Evolutionary conservation across 2,113 vertebrate genomes (phyloP).

Genomic region (Oceanodroma tethys): DNA sequence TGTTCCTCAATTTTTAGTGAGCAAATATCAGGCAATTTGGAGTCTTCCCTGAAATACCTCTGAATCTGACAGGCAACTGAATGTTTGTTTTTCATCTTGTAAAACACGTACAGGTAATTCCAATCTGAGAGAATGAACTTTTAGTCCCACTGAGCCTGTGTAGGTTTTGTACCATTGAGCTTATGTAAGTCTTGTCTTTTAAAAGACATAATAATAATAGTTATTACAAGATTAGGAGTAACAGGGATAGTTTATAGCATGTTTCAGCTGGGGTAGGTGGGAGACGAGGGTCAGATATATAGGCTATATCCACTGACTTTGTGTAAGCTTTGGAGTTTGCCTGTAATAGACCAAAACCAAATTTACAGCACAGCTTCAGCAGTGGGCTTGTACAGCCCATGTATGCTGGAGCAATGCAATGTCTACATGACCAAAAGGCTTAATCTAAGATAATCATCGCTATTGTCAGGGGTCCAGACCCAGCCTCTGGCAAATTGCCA

Average conservation of each 20-base stretch:
- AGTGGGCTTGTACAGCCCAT: background rate
- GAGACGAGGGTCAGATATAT: background rate
- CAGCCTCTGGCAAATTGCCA: background rate
- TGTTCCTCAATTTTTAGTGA: background rate
- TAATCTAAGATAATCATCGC: background rate
- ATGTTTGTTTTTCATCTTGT: background rate
- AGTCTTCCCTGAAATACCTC: background rate
- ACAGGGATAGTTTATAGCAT: background rate
- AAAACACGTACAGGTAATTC: background rate
- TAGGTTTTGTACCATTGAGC: background rate
- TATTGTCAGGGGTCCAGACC: background rate
- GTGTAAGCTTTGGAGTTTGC: background rate
- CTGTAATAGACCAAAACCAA: background rate
- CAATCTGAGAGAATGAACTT: background rate
- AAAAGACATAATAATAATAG: background rate
- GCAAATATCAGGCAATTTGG: background rate
- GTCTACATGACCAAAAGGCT: background rate
- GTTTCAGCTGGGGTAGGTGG: background rate
- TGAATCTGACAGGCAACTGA: background rate
- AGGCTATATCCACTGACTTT: background rate
- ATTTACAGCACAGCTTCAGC: background rate
- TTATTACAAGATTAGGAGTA: background rate
- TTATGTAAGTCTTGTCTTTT: background rate
- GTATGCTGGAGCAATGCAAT: background rate
- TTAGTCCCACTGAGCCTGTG: background rate